phyloP scores from a whole-genome alignment of 2,113 vertebrate genomes.

The Electrona antarctica region DNA sequence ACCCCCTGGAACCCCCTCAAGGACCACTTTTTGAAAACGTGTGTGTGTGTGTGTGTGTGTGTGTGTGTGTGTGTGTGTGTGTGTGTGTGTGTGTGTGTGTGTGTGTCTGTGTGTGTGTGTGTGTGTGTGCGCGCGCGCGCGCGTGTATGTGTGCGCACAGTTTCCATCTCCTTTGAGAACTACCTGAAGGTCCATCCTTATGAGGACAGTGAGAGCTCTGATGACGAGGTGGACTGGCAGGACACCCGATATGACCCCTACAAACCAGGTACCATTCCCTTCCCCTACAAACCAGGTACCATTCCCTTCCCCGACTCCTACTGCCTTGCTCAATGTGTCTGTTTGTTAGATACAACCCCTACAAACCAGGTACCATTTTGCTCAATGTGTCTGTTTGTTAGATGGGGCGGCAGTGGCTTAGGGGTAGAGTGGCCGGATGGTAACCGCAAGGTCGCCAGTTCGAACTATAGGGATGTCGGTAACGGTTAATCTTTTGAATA shows the following conservation, averaged over 20 bases:
- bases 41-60: conserved; percentile 2
- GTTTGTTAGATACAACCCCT: too few relatives aligned
- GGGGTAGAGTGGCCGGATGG: too few relatives aligned
- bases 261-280: conserved; percentile 80
- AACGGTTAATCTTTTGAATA: too few relatives aligned
- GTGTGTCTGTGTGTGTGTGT: not conserved
- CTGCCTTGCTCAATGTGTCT: not conserved
- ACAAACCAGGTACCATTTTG: too few relatives aligned
- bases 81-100: not conserved
- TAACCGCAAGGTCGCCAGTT: too few relatives aligned
- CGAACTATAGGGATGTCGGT: too few relatives aligned
- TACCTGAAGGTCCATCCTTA: conserved; percentile 94
- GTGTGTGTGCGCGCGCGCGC: conserved; percentile 34
- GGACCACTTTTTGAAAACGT: not conserved
- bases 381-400: too few relatives aligned
- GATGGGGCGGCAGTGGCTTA: too few relatives aligned
- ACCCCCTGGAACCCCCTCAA: not conserved
- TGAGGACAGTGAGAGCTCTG: conserved; percentile 94
- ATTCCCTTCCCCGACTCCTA: not conserved
- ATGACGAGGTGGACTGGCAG: conserved; percentile 98
- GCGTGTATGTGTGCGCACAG: conserved; percentile 72
- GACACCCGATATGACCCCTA: conserved; percentile 95
- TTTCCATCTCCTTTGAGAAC: conserved; percentile 99
- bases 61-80: not conserved
- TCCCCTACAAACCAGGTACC: conserved; percentile 89